Evolutionary conservation across 2,797 vertebrate species (phyloP), one percentile per base, ranked within the genome.

Genomic region (Leuciscus waleckii): DNA sequence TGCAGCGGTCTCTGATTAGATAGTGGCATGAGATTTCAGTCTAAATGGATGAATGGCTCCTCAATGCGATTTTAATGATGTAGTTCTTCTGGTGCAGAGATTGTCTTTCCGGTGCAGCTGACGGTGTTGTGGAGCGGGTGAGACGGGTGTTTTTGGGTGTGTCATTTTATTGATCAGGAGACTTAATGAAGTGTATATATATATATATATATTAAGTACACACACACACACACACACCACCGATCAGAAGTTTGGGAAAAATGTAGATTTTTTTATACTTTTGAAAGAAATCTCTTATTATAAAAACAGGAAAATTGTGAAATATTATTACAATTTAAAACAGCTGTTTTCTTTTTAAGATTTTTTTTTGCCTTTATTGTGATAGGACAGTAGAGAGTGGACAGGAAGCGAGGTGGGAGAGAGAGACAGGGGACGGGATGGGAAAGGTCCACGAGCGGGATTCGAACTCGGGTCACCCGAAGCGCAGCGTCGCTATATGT

Each of bases 51-150:
- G 74, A 77, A 54, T 77, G 82, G 74, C n/a, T 54, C 10, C 82
- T 84, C 61, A 56, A 84, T 84, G 63, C 17, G 74, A 77, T 77
- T 84, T 68, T 84, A 77, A 84, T 84, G 74, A 69, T 77, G 54
- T 68, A 32, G 69, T 74, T 74, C 69, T 35, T 61, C 54, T 82
- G 69, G 37, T 74, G 81, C 69, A 71, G 80, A 71, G 81, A 69
- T 65, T 49, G 69, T 68, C 35, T 77, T 84, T 84, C 74, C 73
- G 77, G 73, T 56, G 32, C n/a, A 23, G 63, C 63, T 87, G 83
- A 70, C 16, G 58, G 74, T 65, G 75, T 74, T 84, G 81, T 69
- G 78, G 73, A 79, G 82, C 68, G 43, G 41, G 26, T 14, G n/a
- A 71, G 68, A 16, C 1, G 0, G 7, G 6, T 70, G 32, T 54